Evolutionary conservation across 30 jellyfish, hydroid and myxozoan species (phyloP), one percentile per base, ranked within the genome.

Genomic region (Pseudorhiza aurosa): DNA sequence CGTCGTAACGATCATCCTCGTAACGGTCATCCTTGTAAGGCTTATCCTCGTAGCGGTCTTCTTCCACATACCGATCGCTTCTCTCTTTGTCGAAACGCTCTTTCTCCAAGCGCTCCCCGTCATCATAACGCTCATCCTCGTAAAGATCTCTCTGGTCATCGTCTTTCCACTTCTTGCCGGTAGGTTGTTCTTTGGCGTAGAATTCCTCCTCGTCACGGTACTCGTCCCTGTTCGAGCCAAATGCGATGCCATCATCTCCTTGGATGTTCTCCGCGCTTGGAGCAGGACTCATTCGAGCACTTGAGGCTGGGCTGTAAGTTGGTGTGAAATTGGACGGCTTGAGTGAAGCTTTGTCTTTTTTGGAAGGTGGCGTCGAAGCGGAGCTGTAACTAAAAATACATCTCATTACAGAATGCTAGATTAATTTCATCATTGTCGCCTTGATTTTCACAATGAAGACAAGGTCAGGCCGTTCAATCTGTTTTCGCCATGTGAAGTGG

Each of bases 221-320:
- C 2, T 73, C 75, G 10, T 73, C 67, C 19, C 15, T 7, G n/a
- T 37, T 50, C 2, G 29, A 21, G 44, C 35, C 9, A 62, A 25
- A 28, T 24, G 5, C 26, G 31, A 29, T 43, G 31, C 24, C 40
- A 2, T 31, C 50, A 31, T 35, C 67, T 28, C 32, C 11, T 8
- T 39, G 58, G 67, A 62, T 58, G 50, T 78, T 37, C 37, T 68
- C 84, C 24, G 10, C 19, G 26, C 91, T 68, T 19, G 75, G 22
- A 2, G 75, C 83, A 19, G 84, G 91, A 55, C 91, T 80, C 56
- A 65, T 56, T 4, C 84, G 82, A 0, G 77, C 56, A 30, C 82
- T 65, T 1, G 83, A 65, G 21, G 84, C 91, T 18, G 91, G 84
- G 42, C 82, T 77, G 44, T 22, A 44, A 1, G 81, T 28, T 77